Base-by-base conservation (phyloP, 2,888 invertebrate genomes). In the Colostygia pectinataria region DNA sequence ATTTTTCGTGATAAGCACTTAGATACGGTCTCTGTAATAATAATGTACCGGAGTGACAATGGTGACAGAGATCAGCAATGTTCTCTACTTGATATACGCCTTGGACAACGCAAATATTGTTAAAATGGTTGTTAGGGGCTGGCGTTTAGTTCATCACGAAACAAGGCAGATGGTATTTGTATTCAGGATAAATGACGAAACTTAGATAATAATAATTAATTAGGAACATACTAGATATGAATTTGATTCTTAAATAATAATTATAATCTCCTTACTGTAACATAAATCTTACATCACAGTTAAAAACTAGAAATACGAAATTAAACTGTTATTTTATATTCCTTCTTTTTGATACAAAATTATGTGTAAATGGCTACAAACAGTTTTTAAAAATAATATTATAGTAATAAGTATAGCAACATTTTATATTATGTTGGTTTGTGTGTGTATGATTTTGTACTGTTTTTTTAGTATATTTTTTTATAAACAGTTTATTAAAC, bases 241-340 rank as follows among this genome's bases (percentile, higher is more conserved):
- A 53, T 48, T 49, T 38, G 20, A 48, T 57, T 54, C 44, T 53
- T 46, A 43, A 49, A 50, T 51, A 55, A 53, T 45, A n/a, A n/a
- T n/a, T 9, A 51, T 62, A 66, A 71, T 71, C 67, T 74, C 66
- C 61, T 49, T 52, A 67, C 68, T 67, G 71, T 63, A 68, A 64
- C 43, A 61, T 57, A 56, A 54, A 38, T 5, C 40, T 55, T 63
- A 65, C 65, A 74, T 77, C 71, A 76, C 76, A 76, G 72, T 57
- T 64, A 46, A 51, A 53, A 52, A 59, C 59, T 53, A 31, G 31
- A 55, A 54, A 50, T 60, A 62, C 57, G 47, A 41, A 38, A 55
- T 39, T 42, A 46, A 32, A 43, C 38, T 40, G 31, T 13, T 5
- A 28, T 32, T 25, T 31, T 20, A 12, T 4, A 12, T 8, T 6